phyloP scores from a whole-genome alignment of 2,113 vertebrate species.

The human (Homo sapiens) region GRCh38 chr2:20561001-20561500 shows the following conservation, averaged over 20 bases:
- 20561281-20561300: neutral
- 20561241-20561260: neutral
- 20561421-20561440: neutral
- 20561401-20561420: neutral
- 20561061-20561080: neutral
- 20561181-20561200: neutral
- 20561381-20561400: too few relatives aligned
- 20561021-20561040: fast-evolving
- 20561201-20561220: neutral
- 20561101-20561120: fast-evolving
- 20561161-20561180: neutral
- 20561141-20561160: neutral
- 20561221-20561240: neutral
- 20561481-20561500: neutral
- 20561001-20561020: neutral
- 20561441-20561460: neutral
- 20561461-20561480: neutral
- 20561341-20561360: fast-evolving
- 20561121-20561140: neutral
- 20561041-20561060: neutral
- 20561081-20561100: neutral
- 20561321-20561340: neutral
- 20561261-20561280: neutral
- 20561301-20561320: neutral
- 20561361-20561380: neutral